phyloP scores from a whole-genome alignment of 2,888 invertebrate species.

The Dasysyrphus tricinctus region DNA sequence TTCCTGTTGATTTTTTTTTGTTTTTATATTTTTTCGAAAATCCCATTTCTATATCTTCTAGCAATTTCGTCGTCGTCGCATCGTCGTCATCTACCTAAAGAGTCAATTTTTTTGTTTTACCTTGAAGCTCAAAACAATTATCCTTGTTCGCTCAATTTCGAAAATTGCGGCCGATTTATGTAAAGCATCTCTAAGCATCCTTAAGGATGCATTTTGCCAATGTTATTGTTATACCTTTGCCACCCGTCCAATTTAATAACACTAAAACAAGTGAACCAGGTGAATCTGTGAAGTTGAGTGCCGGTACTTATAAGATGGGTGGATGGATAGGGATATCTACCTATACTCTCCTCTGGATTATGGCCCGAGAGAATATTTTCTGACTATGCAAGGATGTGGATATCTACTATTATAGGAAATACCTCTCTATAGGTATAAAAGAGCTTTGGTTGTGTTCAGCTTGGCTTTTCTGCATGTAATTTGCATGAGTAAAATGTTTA shows the following conservation, averaged over 20 bases:
- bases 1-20: background rate
- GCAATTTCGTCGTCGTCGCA: background rate
- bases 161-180: conserved; percentile 68
- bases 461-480: conserved; percentile 42
- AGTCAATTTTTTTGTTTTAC: background rate
- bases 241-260: conserved; percentile 71
- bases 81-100: background rate
- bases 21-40: conserved; percentile 5
- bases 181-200: conserved; percentile 59
- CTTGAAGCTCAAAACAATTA: conserved; percentile 66
- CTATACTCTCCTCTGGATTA: conserved; percentile 2
- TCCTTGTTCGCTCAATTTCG: conserved; percentile 68
- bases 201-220: conserved; percentile 65
- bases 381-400: conserved; percentile 14
- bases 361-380: conserved; percentile 22
- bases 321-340: background rate
- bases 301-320: conserved; percentile 38
- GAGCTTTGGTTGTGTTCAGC: conserved; percentile 11
- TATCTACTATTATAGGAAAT: background rate
- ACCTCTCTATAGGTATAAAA: background rate
- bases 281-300: conserved; percentile 64
- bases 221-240: conserved; percentile 63
- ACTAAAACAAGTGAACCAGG: conserved; percentile 72
- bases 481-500: conserved; percentile 49
- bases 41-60: background rate